Base-by-base conservation (phyloP, 1,140 invertebrate genomes). In the Proales similis region DNA sequence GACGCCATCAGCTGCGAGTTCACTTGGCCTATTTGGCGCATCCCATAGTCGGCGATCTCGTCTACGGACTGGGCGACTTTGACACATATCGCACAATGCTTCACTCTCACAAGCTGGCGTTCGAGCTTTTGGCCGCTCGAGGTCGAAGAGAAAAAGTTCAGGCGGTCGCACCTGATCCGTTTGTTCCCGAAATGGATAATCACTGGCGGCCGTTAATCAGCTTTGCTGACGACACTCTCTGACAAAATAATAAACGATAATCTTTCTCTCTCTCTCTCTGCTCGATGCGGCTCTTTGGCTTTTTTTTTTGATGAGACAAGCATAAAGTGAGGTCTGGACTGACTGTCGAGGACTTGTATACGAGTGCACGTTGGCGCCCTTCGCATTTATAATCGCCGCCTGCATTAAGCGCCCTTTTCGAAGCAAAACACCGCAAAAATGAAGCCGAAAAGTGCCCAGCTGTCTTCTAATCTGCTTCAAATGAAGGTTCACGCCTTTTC, bases 1-100 rank as follows among this genome's bases (percentile, higher is more conserved):
- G 91, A 62, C 94, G 93, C 85, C 91, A 95, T 75, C 91, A 95
- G 76, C 94, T 95, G 65, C 81, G 91, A 57, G 90, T 95, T 14
- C 91, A 95, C 77, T 80, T 95, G 38, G 90, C 94, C 72, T 95
- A 88, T 76, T 80, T 94, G 67, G 90, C 89, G 57, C 88, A 87
- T 77, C 91, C 91, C 3, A 91, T 95, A 61, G 84, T 91, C 4
- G 92, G 92, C 70, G 91, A 95, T 26, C 33, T 20, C 7, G 39
- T 63, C 11, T 65, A 65, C 49, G 43, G 42, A 14, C 33, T 45
- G 11, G 61, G 49, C 49, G 61, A 63, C 49, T 63, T 27, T 63
- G 42, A 63, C 20, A 33, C 61, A 19, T 47, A 48, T 33, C 17
- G 61, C 29, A 63, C 43, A 1, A 63, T 63, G 61, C 27, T 63